phyloP scores from a whole-genome alignment of 2,113 vertebrate species.

The Helogale parvula region DNA sequence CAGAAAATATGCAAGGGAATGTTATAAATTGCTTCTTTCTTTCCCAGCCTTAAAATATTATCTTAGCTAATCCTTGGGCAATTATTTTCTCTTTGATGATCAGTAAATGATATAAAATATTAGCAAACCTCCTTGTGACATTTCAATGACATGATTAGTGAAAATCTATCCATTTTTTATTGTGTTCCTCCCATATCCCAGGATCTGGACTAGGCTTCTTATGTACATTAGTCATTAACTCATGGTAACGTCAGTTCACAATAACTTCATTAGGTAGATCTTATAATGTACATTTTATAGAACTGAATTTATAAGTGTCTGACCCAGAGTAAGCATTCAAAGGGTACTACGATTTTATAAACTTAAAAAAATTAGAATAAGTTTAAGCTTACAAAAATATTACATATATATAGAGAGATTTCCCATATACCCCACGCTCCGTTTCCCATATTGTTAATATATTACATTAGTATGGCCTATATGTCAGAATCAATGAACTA shows the following conservation, averaged over 20 bases:
- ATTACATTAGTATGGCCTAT: not conserved
- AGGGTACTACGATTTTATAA: not conserved
- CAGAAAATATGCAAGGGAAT: not conserved
- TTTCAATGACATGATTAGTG: not conserved
- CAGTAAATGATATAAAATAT: not conserved
- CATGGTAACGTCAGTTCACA: not conserved
- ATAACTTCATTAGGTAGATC: not conserved
- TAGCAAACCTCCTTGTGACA: not conserved
- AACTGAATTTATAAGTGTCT: not conserved
- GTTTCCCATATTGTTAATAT: not conserved
- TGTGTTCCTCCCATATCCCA: not conserved
- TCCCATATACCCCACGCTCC: not conserved
- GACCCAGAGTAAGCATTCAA: not conserved
- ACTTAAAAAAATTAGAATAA: not conserved
- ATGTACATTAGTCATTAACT: not conserved
- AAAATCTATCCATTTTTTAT: not conserved
- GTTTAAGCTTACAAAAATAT: not conserved
- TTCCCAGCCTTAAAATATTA: not conserved
- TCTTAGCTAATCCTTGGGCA: not conserved
- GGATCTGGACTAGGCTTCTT: not conserved
- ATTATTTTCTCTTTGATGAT: not conserved
- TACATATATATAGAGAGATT: not conserved
- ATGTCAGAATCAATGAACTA: not conserved
- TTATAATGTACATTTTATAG: not conserved
- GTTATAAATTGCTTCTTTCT: not conserved